phyloP scores from a whole-genome alignment of 2,797 vertebrate species.

The Intellagama lesueurii region DNA sequence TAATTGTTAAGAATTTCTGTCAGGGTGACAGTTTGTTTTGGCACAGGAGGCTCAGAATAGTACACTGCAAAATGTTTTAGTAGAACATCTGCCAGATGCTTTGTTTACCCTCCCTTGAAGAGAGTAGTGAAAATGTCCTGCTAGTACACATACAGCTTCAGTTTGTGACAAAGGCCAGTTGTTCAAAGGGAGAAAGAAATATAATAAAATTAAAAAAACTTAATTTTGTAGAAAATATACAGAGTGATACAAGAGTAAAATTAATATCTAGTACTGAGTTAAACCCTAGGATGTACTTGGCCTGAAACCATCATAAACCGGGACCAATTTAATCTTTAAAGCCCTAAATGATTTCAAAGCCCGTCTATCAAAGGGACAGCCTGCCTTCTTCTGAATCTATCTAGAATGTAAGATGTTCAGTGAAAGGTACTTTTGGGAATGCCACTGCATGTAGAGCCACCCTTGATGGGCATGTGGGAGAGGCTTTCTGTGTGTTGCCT shows the following conservation, averaged over 20 bases:
- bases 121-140: constrained; percentile 72
- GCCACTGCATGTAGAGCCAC: too few relatives aligned
- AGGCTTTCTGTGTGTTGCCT: too few relatives aligned
- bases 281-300: neutral
- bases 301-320: neutral
- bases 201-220: neutral
- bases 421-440: too few relatives aligned
- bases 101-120: constrained; percentile 79
- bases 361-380: too few relatives aligned
- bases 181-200: neutral
- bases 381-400: neutral
- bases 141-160: constrained; percentile 24
- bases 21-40: constrained; percentile 77
- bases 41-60: constrained; percentile 66
- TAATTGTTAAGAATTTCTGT: constrained; percentile 81
- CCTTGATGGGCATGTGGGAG: too few relatives aligned
- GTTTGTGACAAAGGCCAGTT: constrained; percentile 38
- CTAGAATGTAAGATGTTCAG: neutral
- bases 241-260: neutral
- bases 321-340: neutral
- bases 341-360: too few relatives aligned
- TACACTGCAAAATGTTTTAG: constrained; percentile 74
- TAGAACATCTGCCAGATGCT: constrained; percentile 72
- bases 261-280: neutral
- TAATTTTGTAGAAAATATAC: neutral